A percentile compares a stretch with the other conserved stretches of the same genome.
phyloP scores from a whole-genome alignment of 2,113 vertebrate species.

The Meriones unguiculatus region DNA sequence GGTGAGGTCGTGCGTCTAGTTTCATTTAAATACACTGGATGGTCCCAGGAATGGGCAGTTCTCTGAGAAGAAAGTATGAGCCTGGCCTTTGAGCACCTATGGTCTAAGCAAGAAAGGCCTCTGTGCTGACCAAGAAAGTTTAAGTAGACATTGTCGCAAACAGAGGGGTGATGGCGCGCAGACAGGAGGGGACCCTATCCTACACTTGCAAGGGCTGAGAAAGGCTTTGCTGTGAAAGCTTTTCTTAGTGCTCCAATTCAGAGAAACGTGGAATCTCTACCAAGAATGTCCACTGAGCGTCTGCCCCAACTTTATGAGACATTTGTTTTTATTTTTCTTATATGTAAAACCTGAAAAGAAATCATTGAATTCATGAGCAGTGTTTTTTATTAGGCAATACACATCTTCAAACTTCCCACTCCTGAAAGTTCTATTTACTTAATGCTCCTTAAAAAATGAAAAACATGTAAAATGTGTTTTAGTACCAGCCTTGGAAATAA shows the following conservation, averaged over 20 bases:
- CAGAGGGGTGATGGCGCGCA: neutral
- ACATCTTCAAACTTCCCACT: constrained; percentile 29
- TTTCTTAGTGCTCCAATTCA: neutral
- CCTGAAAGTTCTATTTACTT: constrained; percentile 48
- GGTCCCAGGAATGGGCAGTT: neutral
- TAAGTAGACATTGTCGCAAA: neutral
- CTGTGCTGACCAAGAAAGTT: neutral
- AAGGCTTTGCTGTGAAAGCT: neutral
- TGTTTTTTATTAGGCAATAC: constrained; percentile 27
- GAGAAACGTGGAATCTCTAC: neutral
- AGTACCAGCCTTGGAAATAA: constrained; percentile 42
- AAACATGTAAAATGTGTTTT: constrained; percentile 42
- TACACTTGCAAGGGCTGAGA: neutral
- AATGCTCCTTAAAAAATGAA: constrained; percentile 44
- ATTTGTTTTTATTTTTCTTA: neutral
- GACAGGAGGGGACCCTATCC: too few relatives aligned
- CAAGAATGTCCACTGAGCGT: neutral
- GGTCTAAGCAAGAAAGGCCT: neutral
- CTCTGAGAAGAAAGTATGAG: neutral
- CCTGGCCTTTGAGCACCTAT: neutral
- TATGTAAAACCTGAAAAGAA: neutral
- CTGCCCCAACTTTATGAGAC: neutral
- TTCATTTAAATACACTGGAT: neutral
- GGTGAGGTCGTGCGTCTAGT: neutral
- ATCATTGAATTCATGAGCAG: neutral